Percentiles rank a stretch among this genome's conserved stretches.
phyloP scores from a whole-genome alignment of 2,888 invertebrate genomes.

The Drosophila formosana region DNA sequence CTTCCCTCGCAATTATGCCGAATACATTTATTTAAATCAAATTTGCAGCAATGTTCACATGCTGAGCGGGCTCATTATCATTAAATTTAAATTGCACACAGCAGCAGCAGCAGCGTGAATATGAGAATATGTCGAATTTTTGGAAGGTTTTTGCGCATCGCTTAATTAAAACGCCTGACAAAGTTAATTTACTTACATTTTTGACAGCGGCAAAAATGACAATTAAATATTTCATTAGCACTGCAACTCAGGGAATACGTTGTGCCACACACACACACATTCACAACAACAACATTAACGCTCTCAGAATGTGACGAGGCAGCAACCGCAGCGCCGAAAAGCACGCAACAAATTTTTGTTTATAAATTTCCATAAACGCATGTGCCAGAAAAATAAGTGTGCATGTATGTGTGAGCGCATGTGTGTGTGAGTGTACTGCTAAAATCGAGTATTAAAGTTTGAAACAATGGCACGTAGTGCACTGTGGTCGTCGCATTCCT shows the following conservation, averaged over 20 bases:
- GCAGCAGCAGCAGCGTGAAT: conserved; percentile 1
- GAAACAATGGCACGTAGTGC: conserved; percentile 60
- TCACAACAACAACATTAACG: conserved; percentile 7
- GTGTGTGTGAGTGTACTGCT: not conserved
- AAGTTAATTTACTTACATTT: conserved; percentile 74
- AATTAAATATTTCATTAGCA: conserved; percentile 77
- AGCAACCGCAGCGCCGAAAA: conserved; percentile 36
- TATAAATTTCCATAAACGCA: conserved; percentile 54
- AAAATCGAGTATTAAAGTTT: conserved; percentile 44
- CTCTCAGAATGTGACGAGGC: conserved; percentile 12
- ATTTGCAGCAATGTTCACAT: not conserved
- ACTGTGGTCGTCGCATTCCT: conserved; percentile 25
- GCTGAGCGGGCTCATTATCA: conserved; percentile 20
- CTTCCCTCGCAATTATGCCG: not conserved
- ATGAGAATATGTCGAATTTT: conserved; percentile 16
- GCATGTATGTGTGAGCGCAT: not conserved
- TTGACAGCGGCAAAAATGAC: conserved; percentile 66
- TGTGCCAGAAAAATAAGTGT: conserved; percentile 26
- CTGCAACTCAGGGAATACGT: conserved; percentile 41
- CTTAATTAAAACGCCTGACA: conserved; percentile 71
- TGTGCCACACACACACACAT: not conserved
- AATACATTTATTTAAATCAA: conserved; percentile 23
- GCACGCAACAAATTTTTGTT: conserved; percentile 45
- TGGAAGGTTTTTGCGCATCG: conserved; percentile 36
- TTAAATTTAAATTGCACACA: conserved; percentile 30